phyloP scores from a whole-genome alignment of 1,140 invertebrate species.

The Tetramorium alpestre region DNA sequence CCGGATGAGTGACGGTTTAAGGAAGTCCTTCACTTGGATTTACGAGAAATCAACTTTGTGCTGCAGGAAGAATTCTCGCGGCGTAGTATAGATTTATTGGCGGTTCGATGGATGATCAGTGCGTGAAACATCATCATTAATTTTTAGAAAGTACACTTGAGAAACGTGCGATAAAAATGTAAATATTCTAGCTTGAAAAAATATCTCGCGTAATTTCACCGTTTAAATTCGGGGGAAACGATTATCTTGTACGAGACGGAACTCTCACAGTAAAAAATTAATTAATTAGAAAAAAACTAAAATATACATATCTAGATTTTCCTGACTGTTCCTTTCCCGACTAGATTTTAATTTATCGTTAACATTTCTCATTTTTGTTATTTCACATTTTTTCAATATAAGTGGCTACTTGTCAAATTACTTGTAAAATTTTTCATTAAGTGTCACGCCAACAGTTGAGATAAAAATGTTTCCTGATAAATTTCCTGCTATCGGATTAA shows the following conservation, averaged over 20 bases:
- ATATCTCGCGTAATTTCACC: neutral
- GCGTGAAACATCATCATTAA: neutral
- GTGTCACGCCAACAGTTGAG: neutral
- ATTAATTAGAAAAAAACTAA: neutral
- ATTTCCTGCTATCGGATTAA: neutral
- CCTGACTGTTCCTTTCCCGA: neutral
- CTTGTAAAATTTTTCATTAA: neutral
- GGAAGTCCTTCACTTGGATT: constrained; percentile 28
- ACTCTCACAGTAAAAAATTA: neutral
- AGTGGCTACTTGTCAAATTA: neutral
- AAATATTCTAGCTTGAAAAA: neutral
- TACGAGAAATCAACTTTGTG: constrained; percentile 9
- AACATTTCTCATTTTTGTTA: neutral
- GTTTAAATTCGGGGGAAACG: neutral
- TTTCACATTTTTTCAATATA: neutral
- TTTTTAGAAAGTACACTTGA: constrained; percentile 14
- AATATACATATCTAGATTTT: neutral
- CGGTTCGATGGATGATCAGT: neutral
- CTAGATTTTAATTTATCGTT: neutral
- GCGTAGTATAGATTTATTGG: neutral
- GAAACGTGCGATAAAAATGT: neutral
- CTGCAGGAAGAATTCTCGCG: neutral
- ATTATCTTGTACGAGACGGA: neutral
- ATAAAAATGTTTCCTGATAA: constrained; percentile 6
- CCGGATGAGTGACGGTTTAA: neutral